Evolutionary conservation across 2,797 vertebrate species (phyloP).

Genomic region (Sebastes itinus): DNA sequence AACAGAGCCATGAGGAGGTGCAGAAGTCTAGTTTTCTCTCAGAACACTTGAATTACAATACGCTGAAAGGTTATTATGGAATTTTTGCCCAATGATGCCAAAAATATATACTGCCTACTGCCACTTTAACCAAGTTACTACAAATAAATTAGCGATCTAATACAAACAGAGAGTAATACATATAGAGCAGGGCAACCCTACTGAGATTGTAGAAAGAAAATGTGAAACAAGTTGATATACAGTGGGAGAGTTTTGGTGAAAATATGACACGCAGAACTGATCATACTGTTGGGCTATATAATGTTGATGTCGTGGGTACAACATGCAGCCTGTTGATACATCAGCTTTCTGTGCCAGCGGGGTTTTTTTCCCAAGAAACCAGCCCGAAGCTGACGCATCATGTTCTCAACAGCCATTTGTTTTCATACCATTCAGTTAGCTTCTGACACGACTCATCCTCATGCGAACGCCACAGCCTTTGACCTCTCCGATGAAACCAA

Average conservation of each 20-base stretch:
- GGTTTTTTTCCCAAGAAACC: background rate
- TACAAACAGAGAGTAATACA: background rate
- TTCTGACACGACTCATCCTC: background rate
- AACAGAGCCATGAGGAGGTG: no score
- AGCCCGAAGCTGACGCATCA: background rate
- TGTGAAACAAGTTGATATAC: background rate
- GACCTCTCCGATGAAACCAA: conserved; percentile 41
- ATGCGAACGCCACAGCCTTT: conserved; percentile 59
- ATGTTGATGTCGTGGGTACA: background rate
- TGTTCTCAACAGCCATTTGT: background rate
- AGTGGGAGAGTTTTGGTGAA: no score
- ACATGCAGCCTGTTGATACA: background rate
- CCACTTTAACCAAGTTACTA: rapidly evolving
- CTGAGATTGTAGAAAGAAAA: background rate
- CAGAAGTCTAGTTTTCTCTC: no score
- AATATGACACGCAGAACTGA: background rate
- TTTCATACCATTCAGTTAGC: background rate
- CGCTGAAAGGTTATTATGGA: no score
- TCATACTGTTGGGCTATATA: background rate
- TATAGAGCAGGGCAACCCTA: background rate
- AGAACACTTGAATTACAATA: no score
- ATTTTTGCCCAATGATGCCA: no score
- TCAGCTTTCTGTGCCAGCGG: background rate
- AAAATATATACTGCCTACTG: no score
- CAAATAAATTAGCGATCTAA: background rate